A percentile compares a stretch with the other conserved stretches of the same genome.
These are phyloP conservation scores for Seriola quinqueradiata DNA, from an alignment of 2,113 vertebrate genomes.

Conservation along the genomic window DNA sequence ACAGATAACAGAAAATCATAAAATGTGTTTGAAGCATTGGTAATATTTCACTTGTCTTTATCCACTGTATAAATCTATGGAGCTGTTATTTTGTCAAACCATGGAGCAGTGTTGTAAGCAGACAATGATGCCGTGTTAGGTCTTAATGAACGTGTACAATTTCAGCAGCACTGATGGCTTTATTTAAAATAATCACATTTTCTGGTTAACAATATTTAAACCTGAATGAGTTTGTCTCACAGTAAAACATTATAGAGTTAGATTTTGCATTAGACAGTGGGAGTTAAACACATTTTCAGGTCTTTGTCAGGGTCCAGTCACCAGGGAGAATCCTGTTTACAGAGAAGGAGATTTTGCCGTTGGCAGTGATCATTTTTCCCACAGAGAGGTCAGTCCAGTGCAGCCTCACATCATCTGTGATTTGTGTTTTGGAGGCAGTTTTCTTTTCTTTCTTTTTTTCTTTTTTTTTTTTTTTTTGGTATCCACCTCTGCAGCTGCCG, in stretches of 20 bases:
- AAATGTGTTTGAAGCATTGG: neutral
- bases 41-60: neutral
- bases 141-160: neutral
- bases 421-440: conserved; percentile 6
- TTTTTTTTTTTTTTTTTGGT: neutral
- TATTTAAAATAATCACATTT: neutral
- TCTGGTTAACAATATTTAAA: neutral
- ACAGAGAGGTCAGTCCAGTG: conserved; percentile 2
- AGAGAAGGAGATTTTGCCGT: neutral
- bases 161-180: neutral
- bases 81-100: neutral
- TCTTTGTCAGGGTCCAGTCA: conserved; percentile 8
- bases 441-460: neutral
- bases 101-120: neutral
- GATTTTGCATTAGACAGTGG: neutral
- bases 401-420: conserved; percentile 32
- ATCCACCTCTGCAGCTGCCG: conserved; percentile 27
- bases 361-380: conserved; percentile 23
- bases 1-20: neutral
- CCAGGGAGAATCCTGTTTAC: conserved; percentile 7
- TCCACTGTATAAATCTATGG: neutral
- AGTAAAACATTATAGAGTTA: neutral
- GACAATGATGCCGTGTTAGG: neutral
- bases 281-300: neutral
- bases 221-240: neutral